Percentiles rank a stretch among this genome's conserved stretches.
These are phyloP conservation scores for Tenthredo livida DNA, from an alignment of 2,888 invertebrate species.

Conservation along the genomic window DNA sequence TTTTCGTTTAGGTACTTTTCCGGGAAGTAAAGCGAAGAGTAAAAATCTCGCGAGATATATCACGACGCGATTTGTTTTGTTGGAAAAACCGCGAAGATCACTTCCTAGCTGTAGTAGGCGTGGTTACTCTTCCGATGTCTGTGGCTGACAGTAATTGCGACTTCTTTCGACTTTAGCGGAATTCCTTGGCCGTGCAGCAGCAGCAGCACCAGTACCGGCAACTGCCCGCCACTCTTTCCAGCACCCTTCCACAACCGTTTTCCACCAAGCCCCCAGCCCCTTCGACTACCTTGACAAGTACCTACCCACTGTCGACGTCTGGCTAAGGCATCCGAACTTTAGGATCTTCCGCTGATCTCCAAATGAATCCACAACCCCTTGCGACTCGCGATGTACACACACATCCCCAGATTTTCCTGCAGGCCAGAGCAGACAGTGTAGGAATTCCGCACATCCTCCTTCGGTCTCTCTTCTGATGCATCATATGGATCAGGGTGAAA, in stretches of 20 bases:
- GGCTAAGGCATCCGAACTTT: conserved; percentile 22
- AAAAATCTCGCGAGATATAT: background rate
- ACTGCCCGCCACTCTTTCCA: background rate
- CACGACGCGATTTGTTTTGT: background rate
- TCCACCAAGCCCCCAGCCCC: background rate
- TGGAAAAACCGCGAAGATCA: conserved; percentile 8
- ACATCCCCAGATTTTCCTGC: background rate
- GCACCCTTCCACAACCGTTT: background rate
- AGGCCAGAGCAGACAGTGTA: background rate
- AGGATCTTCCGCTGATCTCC: conserved; percentile 6
- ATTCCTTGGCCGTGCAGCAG: conserved; percentile 63
- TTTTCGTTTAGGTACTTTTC: background rate
- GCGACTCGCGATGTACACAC: background rate
- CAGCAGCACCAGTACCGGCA: conserved; percentile 5
- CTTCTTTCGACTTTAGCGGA: conserved; percentile 69
- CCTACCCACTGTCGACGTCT: conserved; percentile 29
- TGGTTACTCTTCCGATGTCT: conserved; percentile 61
- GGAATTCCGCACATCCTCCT: too few species aligned
- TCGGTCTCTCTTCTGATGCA: too few species aligned
- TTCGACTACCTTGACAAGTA: conserved; percentile 19
- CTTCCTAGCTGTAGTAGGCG: background rate
- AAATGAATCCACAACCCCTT: conserved; percentile 26
- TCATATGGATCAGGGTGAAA: too few species aligned
- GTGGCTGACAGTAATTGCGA: conserved; percentile 75
- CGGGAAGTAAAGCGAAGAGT: background rate